Base-by-base conservation (phyloP, 2,113 vertebrate genomes). In the Prionailurus bengalensis region DNA sequence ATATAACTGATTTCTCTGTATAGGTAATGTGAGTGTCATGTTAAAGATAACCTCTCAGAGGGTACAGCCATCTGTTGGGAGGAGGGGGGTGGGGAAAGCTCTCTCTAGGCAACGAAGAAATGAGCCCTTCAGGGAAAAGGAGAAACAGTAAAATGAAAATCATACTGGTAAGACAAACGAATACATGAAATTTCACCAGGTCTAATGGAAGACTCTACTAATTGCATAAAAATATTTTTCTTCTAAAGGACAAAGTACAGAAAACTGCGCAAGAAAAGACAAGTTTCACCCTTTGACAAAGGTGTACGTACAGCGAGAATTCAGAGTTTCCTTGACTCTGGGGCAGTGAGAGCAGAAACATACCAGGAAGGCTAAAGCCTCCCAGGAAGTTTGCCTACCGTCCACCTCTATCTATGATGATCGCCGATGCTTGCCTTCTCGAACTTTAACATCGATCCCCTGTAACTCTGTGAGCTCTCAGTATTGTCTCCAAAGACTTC, bases 21-120 rank as follows among this genome's bases (percentile, higher is more conserved):
- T 53, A 89, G 36, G 53, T 70, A 68, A 92, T 11, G 13, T 29
- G 27, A 61, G 74, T 92, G 88, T 86, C 91, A 55, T 93, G 95
- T 85, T 63, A 73, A 94, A 96, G 86, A 97, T 83, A 95, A 5
- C 31, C 42, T 95, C 76, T 88, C 2, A 23, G 19, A 86, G 97
- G 68, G n/a, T 23, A 94, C 17, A 7, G 93, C 84, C 5, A 76
- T 96, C 7, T 36, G 58, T n/a, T 93, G 48, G n/a, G 42, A 91
- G 94, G 76, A 87, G 27, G 10, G 36, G 12, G 15, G 10, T 29
- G 1, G 82, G 39, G 11, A 10, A 36, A 76, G 73, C 27, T 71
- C 87, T 96, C 90, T 85, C 84, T 89, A 95, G 48, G 93, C 96
- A 94, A 97, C 68, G 29, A 84, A 97, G 74, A 73, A 95, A 98